phyloP scores from a whole-genome alignment of 2,797 vertebrate species.

The Tympanoctomys barrerae region DNA sequence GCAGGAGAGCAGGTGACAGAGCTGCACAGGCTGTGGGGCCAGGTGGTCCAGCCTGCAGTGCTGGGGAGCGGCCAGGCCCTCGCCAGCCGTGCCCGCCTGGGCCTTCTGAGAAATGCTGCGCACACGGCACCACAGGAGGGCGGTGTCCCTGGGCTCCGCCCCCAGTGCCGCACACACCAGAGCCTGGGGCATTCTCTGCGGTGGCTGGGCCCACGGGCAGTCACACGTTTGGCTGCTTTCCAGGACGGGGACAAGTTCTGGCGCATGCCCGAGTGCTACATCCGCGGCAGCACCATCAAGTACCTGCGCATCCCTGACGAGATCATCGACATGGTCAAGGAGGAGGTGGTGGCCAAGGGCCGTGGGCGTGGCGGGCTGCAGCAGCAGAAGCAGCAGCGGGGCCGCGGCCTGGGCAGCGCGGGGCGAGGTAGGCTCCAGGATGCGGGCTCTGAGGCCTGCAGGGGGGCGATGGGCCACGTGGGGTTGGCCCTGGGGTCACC shows the following conservation, averaged over 20 bases:
- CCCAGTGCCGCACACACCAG: no score
- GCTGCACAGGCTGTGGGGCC: no score
- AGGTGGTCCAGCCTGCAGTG: no score
- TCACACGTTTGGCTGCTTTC: rapidly evolving
- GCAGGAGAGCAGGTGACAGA: no score
- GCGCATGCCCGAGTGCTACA: slow-evolving; percentile 99
- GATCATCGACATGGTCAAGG: slow-evolving; percentile 98
- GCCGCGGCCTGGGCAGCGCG: slow-evolving; percentile 91
- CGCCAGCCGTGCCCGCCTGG: neutral
- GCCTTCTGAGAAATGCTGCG: neutral
- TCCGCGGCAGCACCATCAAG: slow-evolving; percentile 98
- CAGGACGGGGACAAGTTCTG: slow-evolving; percentile 99
- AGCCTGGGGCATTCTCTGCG: neutral
- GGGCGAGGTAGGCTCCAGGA: slow-evolving; percentile 90
- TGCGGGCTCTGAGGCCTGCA: no score
- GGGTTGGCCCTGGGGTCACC: neutral
- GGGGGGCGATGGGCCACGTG: no score
- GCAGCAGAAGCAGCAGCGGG: slow-evolving; percentile 97
- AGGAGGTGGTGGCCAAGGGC: slow-evolving; percentile 97
- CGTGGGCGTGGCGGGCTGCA: slow-evolving; percentile 95
- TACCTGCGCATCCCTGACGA: slow-evolving; percentile 98
- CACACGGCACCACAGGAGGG: neutral
- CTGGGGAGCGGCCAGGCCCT: no score
- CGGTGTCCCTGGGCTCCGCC: neutral
- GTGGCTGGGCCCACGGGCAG: no score